A percentile compares a stretch with the other conserved stretches of the same genome.
Evolutionary conservation across 2,113 vertebrate genomes (phyloP).

Genomic region (Pollimyrus isidori): DNA sequence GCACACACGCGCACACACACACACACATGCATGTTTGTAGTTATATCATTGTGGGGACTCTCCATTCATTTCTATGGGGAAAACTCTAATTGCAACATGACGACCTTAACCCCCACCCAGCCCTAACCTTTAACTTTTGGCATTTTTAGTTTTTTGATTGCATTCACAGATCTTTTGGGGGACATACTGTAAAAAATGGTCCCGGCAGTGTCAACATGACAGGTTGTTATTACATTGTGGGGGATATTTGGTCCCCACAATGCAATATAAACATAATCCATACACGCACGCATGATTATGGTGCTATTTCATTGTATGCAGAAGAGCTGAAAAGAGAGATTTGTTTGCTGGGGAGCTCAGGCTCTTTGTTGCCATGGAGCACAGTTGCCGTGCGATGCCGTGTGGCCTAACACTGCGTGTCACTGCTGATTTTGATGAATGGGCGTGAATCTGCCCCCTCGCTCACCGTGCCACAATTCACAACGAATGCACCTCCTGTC

Average conservation of each 20-base stretch:
- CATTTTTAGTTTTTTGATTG: no score
- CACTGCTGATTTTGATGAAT: slow-evolving; percentile 70
- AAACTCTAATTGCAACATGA: no score
- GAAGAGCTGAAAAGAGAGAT: not conserved
- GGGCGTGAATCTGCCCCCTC: slow-evolving; percentile 53
- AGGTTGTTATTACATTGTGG: no score
- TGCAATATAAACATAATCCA: no score
- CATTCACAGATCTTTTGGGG: no score
- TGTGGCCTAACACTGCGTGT: slow-evolving; percentile 52
- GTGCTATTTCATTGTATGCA: not conserved
- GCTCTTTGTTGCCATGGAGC: not conserved
- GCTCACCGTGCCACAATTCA: slow-evolving; percentile 3
- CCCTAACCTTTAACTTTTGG: no score
- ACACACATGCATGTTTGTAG: not conserved
- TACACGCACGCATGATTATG: not conserved
- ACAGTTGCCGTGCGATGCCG: not conserved
- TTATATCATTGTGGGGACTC: no score
- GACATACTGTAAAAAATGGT: no score
- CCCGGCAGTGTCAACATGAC: no score
- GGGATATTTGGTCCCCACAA: no score
- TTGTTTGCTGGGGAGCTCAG: not conserved
- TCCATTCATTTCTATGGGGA: no score
- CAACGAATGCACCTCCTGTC: slow-evolving; percentile 44
- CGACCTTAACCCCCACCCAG: no score
- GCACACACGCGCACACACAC: not conserved